Percentiles rank a stretch among this genome's conserved stretches.
phyloP scores from a whole-genome alignment of 2,113 vertebrate species.

The Atherinomorus stipes region DNA sequence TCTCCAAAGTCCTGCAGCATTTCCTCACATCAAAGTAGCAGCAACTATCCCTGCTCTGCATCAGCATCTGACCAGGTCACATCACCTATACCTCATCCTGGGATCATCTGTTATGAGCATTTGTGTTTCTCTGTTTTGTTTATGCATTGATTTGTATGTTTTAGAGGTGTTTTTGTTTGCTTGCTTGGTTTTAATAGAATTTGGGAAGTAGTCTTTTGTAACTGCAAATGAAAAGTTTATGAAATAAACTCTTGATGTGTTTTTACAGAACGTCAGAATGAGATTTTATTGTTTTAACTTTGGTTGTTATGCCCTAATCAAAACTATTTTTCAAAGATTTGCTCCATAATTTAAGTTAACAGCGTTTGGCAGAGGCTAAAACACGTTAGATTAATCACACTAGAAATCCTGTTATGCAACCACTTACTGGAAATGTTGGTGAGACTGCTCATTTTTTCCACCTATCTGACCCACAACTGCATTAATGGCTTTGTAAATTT shows the following conservation, averaged over 20 bases:
- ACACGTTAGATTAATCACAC: conserved; percentile 53
- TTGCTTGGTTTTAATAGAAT: background rate
- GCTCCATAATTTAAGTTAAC: conserved; percentile 50
- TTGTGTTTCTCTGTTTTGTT: conserved; percentile 1
- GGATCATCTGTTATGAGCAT: background rate
- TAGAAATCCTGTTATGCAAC: conserved; percentile 47
- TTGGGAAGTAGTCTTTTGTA: conserved; percentile 1
- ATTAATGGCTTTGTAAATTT: conserved; percentile 46
- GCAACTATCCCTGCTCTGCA: conserved; percentile 34
- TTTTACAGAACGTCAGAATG: background rate
- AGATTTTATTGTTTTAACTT: conserved; percentile 18
- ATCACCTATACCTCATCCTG: conserved; percentile 7
- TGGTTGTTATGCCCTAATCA: conserved; percentile 31
- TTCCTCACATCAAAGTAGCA: conserved; percentile 71
- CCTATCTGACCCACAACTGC: conserved; percentile 32
- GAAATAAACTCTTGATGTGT: background rate
- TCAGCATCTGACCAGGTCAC: conserved; percentile 23
- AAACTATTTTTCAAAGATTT: conserved; percentile 42
- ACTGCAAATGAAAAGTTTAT: background rate
- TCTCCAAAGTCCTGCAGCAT: conserved; percentile 52
- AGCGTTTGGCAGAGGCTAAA: conserved; percentile 57
- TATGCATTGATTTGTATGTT: conserved; percentile 6
- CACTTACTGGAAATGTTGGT: conserved; percentile 48
- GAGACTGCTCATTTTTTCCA: conserved; percentile 52
- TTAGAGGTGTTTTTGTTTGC: background rate